Conservation (phyloP, 2,113 vertebrate species). For the Coryphaenoides rupestris region DNA sequence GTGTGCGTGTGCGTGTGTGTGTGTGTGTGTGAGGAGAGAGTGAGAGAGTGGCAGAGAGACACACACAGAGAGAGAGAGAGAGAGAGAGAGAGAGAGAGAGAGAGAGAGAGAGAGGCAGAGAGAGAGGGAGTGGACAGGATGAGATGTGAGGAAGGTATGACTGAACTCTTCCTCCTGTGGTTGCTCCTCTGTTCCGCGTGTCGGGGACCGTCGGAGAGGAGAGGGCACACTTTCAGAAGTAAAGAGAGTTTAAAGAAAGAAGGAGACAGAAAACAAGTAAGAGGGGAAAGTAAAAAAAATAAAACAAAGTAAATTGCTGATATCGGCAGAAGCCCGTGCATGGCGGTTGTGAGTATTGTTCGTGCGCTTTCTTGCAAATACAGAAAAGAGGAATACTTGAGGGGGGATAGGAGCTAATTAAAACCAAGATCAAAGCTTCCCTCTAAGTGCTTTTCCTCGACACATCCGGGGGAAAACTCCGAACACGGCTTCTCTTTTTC, state of each 20-base stretch:
- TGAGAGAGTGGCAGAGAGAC: background rate
- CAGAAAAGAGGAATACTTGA: conserved; percentile 76
- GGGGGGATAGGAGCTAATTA: conserved; percentile 75
- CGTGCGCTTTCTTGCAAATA: conserved; percentile 71
- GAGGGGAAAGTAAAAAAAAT: conserved; percentile 69
- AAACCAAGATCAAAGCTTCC: conserved; percentile 73
- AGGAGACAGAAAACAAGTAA: conserved; percentile 68
- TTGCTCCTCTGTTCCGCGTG: background rate
- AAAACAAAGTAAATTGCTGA: conserved; percentile 70
- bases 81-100: conserved; percentile 15
- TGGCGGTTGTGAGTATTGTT: conserved; percentile 70
- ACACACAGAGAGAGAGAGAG: conserved; percentile 26
- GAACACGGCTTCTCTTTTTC: conserved; percentile 70
- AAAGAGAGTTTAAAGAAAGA: conserved; percentile 58
- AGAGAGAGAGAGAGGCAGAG: background rate
- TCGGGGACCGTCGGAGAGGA: conserved; percentile 32
- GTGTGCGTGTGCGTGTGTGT: no score
- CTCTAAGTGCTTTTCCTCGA: conserved; percentile 74
- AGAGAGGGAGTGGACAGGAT: conserved; percentile 17
- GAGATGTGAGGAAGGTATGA: background rate
- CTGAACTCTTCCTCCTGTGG: background rate
- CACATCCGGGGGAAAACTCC: conserved; percentile 68
- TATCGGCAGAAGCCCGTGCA: conserved; percentile 66
- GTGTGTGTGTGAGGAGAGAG: no score
- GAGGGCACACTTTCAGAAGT: conserved; percentile 56